Base-by-base conservation (phyloP, 1,140 invertebrate genomes). In the Pseudachorutes palmiensis region DNA sequence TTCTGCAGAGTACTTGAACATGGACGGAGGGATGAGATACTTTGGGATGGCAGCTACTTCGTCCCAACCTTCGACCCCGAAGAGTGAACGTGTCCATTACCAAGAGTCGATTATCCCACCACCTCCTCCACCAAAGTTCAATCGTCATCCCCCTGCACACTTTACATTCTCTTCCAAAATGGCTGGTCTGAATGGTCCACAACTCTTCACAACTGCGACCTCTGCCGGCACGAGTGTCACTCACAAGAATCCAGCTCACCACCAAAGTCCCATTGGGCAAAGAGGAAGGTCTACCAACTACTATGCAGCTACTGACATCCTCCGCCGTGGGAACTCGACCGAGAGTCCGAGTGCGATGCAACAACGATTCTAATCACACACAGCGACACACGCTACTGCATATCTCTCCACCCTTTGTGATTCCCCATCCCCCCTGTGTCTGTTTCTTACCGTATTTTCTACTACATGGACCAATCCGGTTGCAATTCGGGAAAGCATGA, bases 1-100 rank as follows among this genome's bases (percentile, higher is more conserved):
- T 24, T 55, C 51, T 55, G 36, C 36, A 55, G 51, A 55, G 24
- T 55, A 55, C 24, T 24, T 55, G 51, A 55, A 24, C 51, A 55
- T 55, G 51, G 51, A 55, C 5, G 24, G 51, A 5, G 24, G 51
- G 5, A 55, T 55, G 51, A 14, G 51, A 55, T 55, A 55, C 24
- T 55, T 19, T 26, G 36, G 36, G 9, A 45, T 45, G 36, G 36
- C 36, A 45, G 3, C 12, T 55, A 19, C 51, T 24, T 22, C 12
- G 5, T 55, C 51, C 3, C 12, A 12, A 16, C 51, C 51, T 19
- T 55, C 51, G 3, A 55, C 51, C 14, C 51, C 51, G 5, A 55
- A 55, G 24, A 55, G 5, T 26, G 51, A 55, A 22, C 12, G 51
- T 45, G 19, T 45, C 12, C 51, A 55, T 24, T 26, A 19, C 51